Base-by-base conservation (phyloP, 2,888 invertebrate species). In the Gibbula magus region DNA sequence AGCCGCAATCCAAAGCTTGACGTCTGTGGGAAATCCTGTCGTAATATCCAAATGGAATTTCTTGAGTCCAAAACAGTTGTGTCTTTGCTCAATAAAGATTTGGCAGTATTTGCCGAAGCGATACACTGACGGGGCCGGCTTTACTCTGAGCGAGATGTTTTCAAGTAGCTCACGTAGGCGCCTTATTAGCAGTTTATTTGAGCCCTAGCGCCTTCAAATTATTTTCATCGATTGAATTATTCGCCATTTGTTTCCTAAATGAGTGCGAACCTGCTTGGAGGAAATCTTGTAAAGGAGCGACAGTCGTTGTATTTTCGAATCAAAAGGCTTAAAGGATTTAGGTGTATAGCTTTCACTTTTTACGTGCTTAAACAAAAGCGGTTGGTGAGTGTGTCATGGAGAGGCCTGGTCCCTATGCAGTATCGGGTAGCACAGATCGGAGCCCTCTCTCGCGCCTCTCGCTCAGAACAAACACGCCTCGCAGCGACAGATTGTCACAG, bases 191-290 rank as follows among this genome's bases (percentile, higher is more conserved):
- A 32, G 70, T 29, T 54, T 70, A 80, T 51, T 70, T 73, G 70
- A 77, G 67, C 66, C 67, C 54, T 29, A 56, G 45, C 77, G 53
- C 25, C 77, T 39, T 77, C 77, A 70, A 77, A 70, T 77, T 52
- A 77, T 77, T 70, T 74, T 53, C 77, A 80, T 80, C 77, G 80
- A 80, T 80, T 77, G 77, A 56, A 77, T 77, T 80, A 70, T 73
- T 29, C 70, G 25, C 80, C 80, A 77, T 80, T 80, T 80, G 77
- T 73, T 53, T 18, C 25, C 35, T 53, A 70, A 73, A 76, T 66
- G 70, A 80, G 80, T 61, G 80, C 53, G 67, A 80, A 77, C 76
- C 35, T 56, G 80, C 54, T 56, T 76, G 70, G 53, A 61, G 51
- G 76, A 52, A 53, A 74, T 74, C 74, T 74, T 51, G 39, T 51